These are phyloP conservation scores for Acipenser oxyrinchus DNA, from an alignment of 2,797 vertebrate species.

Conservation along the genomic window DNA sequence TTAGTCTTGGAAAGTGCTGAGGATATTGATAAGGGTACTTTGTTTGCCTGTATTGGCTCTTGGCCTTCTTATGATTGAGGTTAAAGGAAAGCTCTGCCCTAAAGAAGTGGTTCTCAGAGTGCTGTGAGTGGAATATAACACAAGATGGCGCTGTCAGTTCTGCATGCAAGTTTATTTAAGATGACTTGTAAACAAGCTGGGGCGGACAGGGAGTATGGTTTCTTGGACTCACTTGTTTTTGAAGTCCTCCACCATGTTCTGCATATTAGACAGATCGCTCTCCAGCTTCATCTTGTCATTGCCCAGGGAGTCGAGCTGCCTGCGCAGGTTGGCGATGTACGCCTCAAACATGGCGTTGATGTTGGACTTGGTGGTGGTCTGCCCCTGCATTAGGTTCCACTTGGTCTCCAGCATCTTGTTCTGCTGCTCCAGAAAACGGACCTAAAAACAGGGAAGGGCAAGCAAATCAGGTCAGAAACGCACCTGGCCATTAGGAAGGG, in stretches of 20 bases:
- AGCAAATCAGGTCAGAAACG: neutral
- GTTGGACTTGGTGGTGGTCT: constrained; percentile 67
- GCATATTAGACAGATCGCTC: constrained; percentile 32
- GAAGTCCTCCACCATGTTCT: constrained; percentile 21
- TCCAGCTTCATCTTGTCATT: constrained; percentile 69
- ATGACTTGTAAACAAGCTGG: neutral
- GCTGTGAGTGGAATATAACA: too few relatives aligned
- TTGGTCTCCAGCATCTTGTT: constrained; percentile 78
- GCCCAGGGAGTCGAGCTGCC: constrained; percentile 66
- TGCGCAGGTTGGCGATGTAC: constrained; percentile 63
- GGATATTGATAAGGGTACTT: too few relatives aligned
- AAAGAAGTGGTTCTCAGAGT: too few relatives aligned
- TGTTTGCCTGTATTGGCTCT: too few relatives aligned
- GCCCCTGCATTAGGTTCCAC: constrained; percentile 70
- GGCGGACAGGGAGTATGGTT: neutral
- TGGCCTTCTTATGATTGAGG: too few relatives aligned
- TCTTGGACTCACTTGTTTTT: constrained; percentile 43
- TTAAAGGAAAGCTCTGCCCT: too few relatives aligned
- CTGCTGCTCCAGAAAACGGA: constrained; percentile 58
- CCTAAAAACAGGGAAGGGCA: constrained; percentile 7
- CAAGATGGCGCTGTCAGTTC: too few relatives aligned
- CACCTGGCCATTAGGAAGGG: neutral
- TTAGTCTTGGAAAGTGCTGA: too few relatives aligned
- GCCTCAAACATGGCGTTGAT: constrained; percentile 59
- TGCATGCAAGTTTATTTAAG: neutral